Evolutionary conservation across 1,140 invertebrate species (phyloP), one percentile per base, ranked within the genome.

Genomic region (Hypothenemus hampei): DNA sequence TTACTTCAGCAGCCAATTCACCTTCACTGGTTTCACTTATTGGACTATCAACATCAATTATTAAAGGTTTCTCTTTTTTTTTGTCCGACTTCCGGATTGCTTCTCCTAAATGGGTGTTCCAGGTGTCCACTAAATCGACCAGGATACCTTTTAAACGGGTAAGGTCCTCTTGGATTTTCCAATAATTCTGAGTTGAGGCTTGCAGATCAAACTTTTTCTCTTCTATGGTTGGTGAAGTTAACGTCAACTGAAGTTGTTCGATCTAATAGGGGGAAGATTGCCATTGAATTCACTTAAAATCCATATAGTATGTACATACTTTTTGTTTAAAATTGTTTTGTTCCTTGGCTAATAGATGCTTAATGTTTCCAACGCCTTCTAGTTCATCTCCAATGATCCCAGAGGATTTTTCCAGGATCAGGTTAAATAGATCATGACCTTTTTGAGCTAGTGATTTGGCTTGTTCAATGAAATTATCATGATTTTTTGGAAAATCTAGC

Each of bases 231-330:
- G 81, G 81, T 0, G 81, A 84, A 0, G 82, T 85, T 7, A 86
- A 61, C 59, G 82, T 81, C 13, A 85, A 60, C 61, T 90, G 86
- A 37, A 87, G 79, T 55, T 87, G 82, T 66, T 88, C 86, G 40
- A 88, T 31, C 45, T 48, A 36, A 36, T 35, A 48, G 6, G 11
- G 15, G 13, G 15, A 18, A 3, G 2, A 22, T 43, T 39, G 19
- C 40, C 22, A 43, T n/a, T 4, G 10, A 15, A 19, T 23, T 26
- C 15, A 46, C 1, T 20, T 1, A 5, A 43, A 37, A 43, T 21
- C 19, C 19, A 4, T 43, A 10, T 10, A 37, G 22, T 20, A 33
- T 19, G 23, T 22, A 0, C 20, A 31, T 22, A 49, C 82, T 64
- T 81, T 83, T 45, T 79, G 78, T 60, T 86, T 86, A 49, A 89